phyloP scores from a whole-genome alignment of 2,888 invertebrate species.

The Willowsia nigromaculata region DNA sequence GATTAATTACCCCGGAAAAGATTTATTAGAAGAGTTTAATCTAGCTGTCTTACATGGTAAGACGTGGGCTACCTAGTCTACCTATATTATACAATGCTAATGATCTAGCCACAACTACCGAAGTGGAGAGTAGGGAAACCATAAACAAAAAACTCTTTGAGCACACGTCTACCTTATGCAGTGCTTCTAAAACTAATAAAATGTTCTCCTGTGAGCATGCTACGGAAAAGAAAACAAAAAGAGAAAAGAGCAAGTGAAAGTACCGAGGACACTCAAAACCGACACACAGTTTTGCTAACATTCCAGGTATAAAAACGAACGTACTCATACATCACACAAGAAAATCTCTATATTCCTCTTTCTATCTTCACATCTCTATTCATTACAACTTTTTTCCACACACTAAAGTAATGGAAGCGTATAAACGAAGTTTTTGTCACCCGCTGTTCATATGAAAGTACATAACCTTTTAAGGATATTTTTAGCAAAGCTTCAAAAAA shows the following conservation, averaged over 20 bases:
- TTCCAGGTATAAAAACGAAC: slow-evolving; percentile 55
- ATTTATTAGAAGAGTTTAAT: no score
- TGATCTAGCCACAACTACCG: no score
- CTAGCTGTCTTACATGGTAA: no score
- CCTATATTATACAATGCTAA: no score
- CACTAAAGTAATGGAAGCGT: not conserved
- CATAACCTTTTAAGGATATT: no score
- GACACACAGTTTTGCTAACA: slow-evolving; percentile 54
- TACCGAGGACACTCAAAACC: slow-evolving; percentile 53
- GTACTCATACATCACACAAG: slow-evolving; percentile 17
- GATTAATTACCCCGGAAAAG: no score
- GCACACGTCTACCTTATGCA: not conserved
- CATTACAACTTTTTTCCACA: not conserved
- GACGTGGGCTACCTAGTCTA: no score
- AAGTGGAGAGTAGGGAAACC: no score
- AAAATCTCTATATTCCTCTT: slow-evolving; percentile 14
- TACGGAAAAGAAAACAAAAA: not conserved
- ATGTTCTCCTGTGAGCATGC: not conserved
- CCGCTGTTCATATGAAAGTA: no score
- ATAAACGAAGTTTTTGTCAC: no score
- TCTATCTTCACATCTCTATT: not conserved
- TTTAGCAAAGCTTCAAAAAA: no score
- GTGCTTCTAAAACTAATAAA: not conserved
- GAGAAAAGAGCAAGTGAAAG: not conserved
- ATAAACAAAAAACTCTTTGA: no score